Percentiles rank a stretch among this genome's conserved stretches.
phyloP scores from a whole-genome alignment of 2,888 invertebrate species.

The Andrena flavipes region DNA sequence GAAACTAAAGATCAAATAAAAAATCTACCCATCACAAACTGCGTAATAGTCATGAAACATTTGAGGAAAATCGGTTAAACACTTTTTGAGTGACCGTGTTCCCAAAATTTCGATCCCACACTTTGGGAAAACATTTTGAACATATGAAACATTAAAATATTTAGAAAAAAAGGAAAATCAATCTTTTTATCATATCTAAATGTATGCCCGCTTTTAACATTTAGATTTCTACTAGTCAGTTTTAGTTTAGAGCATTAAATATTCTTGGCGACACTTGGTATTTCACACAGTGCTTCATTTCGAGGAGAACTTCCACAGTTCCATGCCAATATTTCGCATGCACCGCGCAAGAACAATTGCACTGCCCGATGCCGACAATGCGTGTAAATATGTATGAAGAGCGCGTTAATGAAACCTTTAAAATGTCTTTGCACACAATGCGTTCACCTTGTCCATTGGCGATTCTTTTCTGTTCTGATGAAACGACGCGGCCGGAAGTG shows the following conservation, averaged over 20 bases:
- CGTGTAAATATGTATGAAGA: slow-evolving; percentile 34
- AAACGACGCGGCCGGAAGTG: slow-evolving; percentile 44
- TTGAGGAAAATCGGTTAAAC: too few relatives aligned
- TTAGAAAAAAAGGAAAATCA: too few relatives aligned
- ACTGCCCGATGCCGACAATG: neutral
- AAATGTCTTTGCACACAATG: slow-evolving; percentile 37
- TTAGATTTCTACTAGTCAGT: neutral
- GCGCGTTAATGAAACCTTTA: slow-evolving; percentile 18
- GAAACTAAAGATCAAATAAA: too few relatives aligned
- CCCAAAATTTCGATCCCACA: too few relatives aligned
- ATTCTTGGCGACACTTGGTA: neutral
- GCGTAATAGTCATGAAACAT: too few relatives aligned
- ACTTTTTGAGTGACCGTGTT: too few relatives aligned
- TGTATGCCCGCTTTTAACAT: too few relatives aligned
- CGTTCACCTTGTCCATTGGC: slow-evolving; percentile 24
- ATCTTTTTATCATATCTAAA: too few relatives aligned
- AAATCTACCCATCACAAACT: too few relatives aligned
- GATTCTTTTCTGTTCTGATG: slow-evolving; percentile 30
- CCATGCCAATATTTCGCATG: neutral
- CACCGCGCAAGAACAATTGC: neutral
- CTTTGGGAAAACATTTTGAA: too few relatives aligned
- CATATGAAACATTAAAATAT: too few relatives aligned
- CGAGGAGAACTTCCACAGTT: neutral
- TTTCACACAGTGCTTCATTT: neutral
- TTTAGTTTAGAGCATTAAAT: neutral